These are phyloP conservation scores for Polyergus mexicanus DNA, from an alignment of 1,140 invertebrate species.

Conservation along the genomic window DNA sequence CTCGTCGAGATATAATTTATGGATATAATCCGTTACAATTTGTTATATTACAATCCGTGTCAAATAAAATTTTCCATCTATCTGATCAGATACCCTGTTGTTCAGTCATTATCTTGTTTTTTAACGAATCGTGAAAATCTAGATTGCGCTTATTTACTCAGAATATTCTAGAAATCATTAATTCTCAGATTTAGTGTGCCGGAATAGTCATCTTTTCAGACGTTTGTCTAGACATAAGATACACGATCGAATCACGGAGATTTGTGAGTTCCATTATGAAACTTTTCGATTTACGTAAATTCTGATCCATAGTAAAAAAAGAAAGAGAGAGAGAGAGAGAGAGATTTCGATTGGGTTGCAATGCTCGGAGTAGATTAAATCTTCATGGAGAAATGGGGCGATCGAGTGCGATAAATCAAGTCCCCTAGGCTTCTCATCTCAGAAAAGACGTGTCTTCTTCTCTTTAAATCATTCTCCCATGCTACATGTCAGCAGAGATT, in stretches of 20 bases:
- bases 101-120: conserved; percentile 17
- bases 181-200: background rate
- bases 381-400: conserved; percentile 64
- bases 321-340: too few species aligned
- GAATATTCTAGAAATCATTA: conserved; percentile 11
- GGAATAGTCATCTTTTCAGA: conserved; percentile 1
- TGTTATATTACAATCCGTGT: background rate
- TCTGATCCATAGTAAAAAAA: background rate
- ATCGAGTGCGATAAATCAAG: conserved; percentile 43
- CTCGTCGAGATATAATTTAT: background rate
- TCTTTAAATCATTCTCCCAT: conserved; percentile 48
- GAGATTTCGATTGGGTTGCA: conserved; percentile 33
- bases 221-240: conserved; percentile 25
- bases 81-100: conserved; percentile 17
- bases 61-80: conserved; percentile 2
- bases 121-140: background rate
- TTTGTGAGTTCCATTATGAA: conserved; percentile 51
- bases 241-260: conserved; percentile 47
- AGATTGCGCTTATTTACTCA: conserved; percentile 18
- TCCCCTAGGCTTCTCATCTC: conserved; percentile 50
- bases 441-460: conserved; percentile 20
- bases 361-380: conserved; percentile 53
- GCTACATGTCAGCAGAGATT: background rate
- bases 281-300: conserved; percentile 66
- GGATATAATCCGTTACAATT: background rate